Conservation (phyloP, 2,113 vertebrate species). For the Engystomops pustulosus region DNA sequence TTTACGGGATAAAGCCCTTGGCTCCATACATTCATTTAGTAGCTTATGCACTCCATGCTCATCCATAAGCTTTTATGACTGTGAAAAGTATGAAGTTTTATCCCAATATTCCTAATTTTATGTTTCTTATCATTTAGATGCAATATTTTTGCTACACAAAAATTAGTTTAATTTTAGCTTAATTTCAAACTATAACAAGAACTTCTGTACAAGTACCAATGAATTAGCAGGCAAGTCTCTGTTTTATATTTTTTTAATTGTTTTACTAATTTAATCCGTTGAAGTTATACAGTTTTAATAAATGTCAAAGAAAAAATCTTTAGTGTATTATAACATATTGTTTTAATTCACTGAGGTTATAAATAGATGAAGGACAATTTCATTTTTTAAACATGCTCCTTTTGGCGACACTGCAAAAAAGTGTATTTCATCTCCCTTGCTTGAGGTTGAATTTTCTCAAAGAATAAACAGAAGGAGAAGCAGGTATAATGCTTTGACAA, state of each 20-base stretch:
- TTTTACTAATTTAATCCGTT: neutral
- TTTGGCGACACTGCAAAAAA: conserved; percentile 19
- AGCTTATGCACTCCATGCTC: no score
- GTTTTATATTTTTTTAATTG: neutral
- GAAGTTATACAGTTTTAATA: neutral
- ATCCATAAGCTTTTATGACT: no score
- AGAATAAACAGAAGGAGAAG: conserved; percentile 33
- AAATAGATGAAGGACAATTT: conserved; percentile 23
- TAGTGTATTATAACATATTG: conserved; percentile 10
- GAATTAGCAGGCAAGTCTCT: neutral
- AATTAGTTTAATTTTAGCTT: no score
- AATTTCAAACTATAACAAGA: neutral
- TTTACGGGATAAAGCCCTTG: no score
- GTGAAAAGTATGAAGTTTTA: no score
- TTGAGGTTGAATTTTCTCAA: conserved; percentile 39
- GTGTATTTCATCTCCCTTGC: conserved; percentile 31
- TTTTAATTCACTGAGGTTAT: conserved; percentile 14
- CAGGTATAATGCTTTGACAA: conserved; percentile 43
- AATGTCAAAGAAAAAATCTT: conserved; percentile 5
- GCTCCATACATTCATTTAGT: no score
- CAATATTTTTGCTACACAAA: no score
- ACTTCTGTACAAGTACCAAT: neutral
- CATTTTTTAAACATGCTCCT: conserved; percentile 21
- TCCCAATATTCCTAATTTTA: no score
- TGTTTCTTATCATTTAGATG: no score